phyloP scores from a whole-genome alignment of 1,140 invertebrate species.

The Eubasilissa regina region DNA sequence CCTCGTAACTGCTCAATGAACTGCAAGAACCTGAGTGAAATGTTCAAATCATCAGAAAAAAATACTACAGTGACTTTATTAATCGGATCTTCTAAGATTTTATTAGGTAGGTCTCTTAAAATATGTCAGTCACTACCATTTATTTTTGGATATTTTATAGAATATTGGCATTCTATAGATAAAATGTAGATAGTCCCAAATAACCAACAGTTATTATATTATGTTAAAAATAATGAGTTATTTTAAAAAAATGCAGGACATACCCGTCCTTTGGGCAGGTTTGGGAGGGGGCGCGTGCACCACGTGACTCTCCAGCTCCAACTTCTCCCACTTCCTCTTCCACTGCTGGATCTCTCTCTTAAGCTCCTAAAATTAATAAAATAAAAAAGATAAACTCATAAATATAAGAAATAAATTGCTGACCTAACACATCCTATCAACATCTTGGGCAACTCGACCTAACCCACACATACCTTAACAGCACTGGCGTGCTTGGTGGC shows the following conservation, averaged over 20 bases:
- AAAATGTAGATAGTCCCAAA: no score
- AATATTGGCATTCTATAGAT: no score
- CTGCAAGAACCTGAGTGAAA: conserved; percentile 65
- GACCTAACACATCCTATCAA: background rate
- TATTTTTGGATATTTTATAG: no score
- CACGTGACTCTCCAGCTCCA: conserved; percentile 40
- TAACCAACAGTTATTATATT: no score
- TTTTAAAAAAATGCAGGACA: no score
- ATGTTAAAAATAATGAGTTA: no score
- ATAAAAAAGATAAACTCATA: background rate
- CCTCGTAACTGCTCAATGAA: conserved; percentile 67
- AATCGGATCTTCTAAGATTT: no score
- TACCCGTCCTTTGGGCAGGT: conserved; percentile 46
- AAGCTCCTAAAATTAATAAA: conserved; percentile 63
- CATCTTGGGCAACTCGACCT: background rate
- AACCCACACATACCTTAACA: conserved; percentile 63
- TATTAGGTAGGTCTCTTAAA: no score
- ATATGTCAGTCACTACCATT: no score
- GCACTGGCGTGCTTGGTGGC: conserved; percentile 69
- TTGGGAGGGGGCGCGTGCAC: background rate
- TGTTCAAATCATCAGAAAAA: background rate
- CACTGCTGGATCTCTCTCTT: conserved; percentile 66
- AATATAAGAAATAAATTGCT: background rate
- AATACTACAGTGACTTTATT: no score
- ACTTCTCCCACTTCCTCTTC: conserved; percentile 50